phyloP scores from a whole-genome alignment of 2,113 vertebrate species.

The Astur gentilis region DNA sequence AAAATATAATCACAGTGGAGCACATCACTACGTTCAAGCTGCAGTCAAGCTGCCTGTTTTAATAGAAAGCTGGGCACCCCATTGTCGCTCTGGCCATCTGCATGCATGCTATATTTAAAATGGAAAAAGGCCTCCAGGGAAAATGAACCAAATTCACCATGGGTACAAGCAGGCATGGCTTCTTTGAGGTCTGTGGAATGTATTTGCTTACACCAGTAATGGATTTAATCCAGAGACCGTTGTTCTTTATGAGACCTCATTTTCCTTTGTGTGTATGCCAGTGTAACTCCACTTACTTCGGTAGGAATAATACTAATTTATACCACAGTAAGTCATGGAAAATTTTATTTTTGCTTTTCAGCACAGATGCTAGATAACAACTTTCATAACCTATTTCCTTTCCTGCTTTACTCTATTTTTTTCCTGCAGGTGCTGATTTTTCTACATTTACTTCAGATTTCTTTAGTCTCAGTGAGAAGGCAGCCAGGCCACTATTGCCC shows the following conservation, averaged over 20 bases:
- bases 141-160: background rate
- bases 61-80: background rate
- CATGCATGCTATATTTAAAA: background rate
- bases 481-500: background rate
- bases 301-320: slow-evolving; percentile 1
- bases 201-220: slow-evolving; percentile 1
- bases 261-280: slow-evolving; percentile 27
- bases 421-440: background rate
- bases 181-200: slow-evolving; percentile 16
- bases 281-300: background rate
- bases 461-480: background rate
- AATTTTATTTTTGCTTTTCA: background rate
- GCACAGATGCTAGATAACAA: background rate
- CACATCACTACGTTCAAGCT: background rate
- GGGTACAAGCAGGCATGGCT: background rate
- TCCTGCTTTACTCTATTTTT: background rate
- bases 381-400: background rate
- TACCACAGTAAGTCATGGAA: background rate
- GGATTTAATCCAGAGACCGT: background rate
- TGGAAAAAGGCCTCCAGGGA: slow-evolving; percentile 43
- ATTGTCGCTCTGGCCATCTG: slow-evolving; percentile 1
- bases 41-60: background rate
- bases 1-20: background rate
- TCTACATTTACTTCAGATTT: background rate
- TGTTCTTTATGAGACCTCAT: background rate